Evolutionary conservation across 2,113 vertebrate species (phyloP), one percentile per base, ranked within the genome.

Genomic region (Lanius ludovicianus): DNA sequence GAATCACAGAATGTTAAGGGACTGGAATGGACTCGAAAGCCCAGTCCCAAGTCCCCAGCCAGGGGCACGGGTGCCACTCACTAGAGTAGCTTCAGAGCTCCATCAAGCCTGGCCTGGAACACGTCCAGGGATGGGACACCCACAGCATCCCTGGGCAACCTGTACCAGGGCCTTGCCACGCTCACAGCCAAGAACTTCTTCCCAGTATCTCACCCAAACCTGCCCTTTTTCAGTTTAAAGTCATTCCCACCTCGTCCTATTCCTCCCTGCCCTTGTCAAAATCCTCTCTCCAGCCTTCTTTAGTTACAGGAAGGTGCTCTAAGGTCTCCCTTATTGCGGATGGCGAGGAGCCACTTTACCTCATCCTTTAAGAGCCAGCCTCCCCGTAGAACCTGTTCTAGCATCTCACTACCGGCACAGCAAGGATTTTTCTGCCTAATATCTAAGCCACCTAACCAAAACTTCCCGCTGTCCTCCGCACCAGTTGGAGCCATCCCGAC

Each of bases 361-460:
- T 39, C 7, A 53, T 31, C 25, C 37, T 30, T 52, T 18, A 68
- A n/a, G 30, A 35, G 4, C 46, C 39, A 41, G 2, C 14, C 11
- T 47, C 25, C 14, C 17, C 2, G 55, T 7, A 24, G 5, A 41
- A 53, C 39, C 30, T n/a, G 11, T 30, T 35, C 30, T 15, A 47
- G 46, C 47, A 10, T 23, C 22, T 31, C 56, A n/a, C 23, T 33
- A 23, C 19, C 22, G 3, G 9, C 25, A 57, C 15, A 13, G 12
- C 2, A 15, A 27, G 14, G 3, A 28, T 33, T 2, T 8, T 28
- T 22, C 33, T 28, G 13, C 31, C 37, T 15, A 25, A 14, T 3
- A 53, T 0, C 33, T 7, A 28, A 3, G 33, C 4, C 2, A 15
- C 3, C 35, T 1, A 42, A 22, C 17, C 37, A 22, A 37, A 87